phyloP scores from a whole-genome alignment of 2,797 vertebrate genomes.

The Rhinatrema bivittatum region DNA sequence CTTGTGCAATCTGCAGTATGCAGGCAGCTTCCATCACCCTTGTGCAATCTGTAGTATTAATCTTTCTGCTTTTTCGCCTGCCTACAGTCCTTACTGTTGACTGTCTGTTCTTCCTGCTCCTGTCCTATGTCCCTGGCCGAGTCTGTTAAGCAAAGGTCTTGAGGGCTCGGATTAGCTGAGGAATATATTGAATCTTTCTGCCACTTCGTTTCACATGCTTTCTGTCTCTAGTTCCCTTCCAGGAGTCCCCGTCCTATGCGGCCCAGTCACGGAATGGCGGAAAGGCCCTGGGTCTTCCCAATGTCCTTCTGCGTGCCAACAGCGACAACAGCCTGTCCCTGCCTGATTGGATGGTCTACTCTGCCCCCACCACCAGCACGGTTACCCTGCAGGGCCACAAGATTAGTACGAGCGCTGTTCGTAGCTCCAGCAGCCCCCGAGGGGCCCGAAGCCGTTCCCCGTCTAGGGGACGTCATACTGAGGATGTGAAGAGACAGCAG shows the following conservation, averaged over 20 bases:
- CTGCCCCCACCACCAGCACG: constrained; percentile 50
- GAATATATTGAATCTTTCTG: no score
- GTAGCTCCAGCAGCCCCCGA: constrained; percentile 86
- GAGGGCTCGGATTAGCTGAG: no score
- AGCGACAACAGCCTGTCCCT: constrained; percentile 87
- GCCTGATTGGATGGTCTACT: constrained; percentile 76
- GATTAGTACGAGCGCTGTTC: constrained; percentile 70
- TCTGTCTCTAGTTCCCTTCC: constrained; percentile 75
- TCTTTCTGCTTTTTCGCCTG: no score
- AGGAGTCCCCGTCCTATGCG: constrained; percentile 84
- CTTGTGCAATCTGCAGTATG: no score
- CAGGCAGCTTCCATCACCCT: no score
- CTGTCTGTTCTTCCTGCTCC: neutral
- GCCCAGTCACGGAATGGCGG: constrained; percentile 71
- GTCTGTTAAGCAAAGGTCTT: neutral
- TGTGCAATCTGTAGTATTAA: no score
- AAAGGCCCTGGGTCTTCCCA: constrained; percentile 63
- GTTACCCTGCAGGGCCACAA: constrained; percentile 65
- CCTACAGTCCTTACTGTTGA: neutral
- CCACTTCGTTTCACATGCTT: no score
- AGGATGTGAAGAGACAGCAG: constrained; percentile 77
- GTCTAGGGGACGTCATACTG: constrained; percentile 67
- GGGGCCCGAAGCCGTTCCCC: constrained; percentile 81
- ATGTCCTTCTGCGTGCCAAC: constrained; percentile 81
- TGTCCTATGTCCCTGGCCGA: neutral